phyloP scores from a whole-genome alignment of 2,888 invertebrate species.

The Lacanobia oleracea region DNA sequence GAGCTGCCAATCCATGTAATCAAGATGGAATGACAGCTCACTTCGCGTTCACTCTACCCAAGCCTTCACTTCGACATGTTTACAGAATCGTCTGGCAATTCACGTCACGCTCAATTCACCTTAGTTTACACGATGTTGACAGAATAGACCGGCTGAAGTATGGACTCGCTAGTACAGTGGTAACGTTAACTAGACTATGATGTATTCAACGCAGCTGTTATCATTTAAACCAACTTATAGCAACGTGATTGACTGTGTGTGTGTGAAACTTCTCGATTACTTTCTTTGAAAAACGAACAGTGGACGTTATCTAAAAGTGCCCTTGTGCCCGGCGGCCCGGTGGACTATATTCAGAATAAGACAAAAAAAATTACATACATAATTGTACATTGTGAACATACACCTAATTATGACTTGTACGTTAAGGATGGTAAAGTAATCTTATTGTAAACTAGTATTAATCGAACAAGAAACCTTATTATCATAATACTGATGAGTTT shows the following conservation, averaged over 20 bases:
- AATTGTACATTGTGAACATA: slow-evolving; percentile 91
- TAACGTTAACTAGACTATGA: neutral
- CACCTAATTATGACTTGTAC: slow-evolving; percentile 86
- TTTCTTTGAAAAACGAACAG: slow-evolving; percentile 73
- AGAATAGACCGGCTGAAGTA: no score
- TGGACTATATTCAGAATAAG: slow-evolving; percentile 87
- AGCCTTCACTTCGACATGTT: no score
- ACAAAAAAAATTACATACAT: slow-evolving; percentile 86
- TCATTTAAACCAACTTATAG: slow-evolving; percentile 59
- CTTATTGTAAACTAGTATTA: slow-evolving; percentile 90
- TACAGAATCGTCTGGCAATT: no score
- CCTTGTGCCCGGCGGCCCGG: slow-evolving; percentile 88
- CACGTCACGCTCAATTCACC: no score
- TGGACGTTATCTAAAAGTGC: slow-evolving; percentile 86
- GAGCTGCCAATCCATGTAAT: no score
- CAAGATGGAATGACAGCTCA: no score
- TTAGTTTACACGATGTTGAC: no score
- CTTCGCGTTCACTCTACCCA: no score
- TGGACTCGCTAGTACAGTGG: neutral
- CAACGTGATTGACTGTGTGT: slow-evolving; percentile 71
- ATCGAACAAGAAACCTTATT: slow-evolving; percentile 91
- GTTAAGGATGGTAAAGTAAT: slow-evolving; percentile 87
- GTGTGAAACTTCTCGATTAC: slow-evolving; percentile 75
- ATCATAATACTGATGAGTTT: slow-evolving; percentile 88
- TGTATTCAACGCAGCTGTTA: slow-evolving; percentile 48